These are phyloP conservation scores for Phaedon cochleariae DNA, from an alignment of 2,888 invertebrate genomes.

Conservation along the genomic window DNA sequence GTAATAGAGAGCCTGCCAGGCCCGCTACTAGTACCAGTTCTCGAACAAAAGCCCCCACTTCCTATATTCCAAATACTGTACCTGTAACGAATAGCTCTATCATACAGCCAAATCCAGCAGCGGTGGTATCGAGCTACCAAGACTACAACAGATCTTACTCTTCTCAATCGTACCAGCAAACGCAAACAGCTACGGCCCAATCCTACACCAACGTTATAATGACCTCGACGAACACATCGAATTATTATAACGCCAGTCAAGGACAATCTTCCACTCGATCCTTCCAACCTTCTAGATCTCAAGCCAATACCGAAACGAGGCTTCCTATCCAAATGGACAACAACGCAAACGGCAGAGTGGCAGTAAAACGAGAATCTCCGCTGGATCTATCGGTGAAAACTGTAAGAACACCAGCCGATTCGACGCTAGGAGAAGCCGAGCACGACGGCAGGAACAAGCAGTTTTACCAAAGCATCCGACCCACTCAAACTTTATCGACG, in stretches of 20 bases:
- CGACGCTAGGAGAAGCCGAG: constrained; percentile 77
- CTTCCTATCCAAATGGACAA: too few relatives aligned
- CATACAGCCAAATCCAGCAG: constrained; percentile 31
- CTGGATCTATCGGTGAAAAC: constrained; percentile 90
- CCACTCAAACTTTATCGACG: constrained; percentile 55
- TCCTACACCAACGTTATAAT: constrained; percentile 45
- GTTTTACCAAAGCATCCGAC: constrained; percentile 44
- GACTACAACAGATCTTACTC: constrained; percentile 20
- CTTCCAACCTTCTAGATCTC: constrained; percentile 49
- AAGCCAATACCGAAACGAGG: constrained; percentile 17
- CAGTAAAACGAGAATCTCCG: constrained; percentile 77
- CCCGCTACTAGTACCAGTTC: constrained; percentile 33
- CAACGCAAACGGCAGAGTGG: constrained; percentile 37
- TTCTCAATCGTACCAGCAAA: constrained; percentile 27
- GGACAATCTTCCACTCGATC: constrained; percentile 58
- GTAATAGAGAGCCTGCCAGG: constrained; percentile 52
- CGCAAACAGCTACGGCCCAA: constrained; percentile 51
- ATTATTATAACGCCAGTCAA: constrained; percentile 54
- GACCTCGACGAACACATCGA: constrained; percentile 53
- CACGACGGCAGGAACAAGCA: constrained; percentile 57
- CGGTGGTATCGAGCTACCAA: constrained; percentile 16
- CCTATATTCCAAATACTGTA: constrained; percentile 37
- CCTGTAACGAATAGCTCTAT: constrained; percentile 33
- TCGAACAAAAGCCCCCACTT: constrained; percentile 38
- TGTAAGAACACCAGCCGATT: constrained; percentile 87